Evolutionary conservation across 2,797 vertebrate species (phyloP), one percentile per base, ranked within the genome.

Genomic region (Phataginus tetradactyla): DNA sequence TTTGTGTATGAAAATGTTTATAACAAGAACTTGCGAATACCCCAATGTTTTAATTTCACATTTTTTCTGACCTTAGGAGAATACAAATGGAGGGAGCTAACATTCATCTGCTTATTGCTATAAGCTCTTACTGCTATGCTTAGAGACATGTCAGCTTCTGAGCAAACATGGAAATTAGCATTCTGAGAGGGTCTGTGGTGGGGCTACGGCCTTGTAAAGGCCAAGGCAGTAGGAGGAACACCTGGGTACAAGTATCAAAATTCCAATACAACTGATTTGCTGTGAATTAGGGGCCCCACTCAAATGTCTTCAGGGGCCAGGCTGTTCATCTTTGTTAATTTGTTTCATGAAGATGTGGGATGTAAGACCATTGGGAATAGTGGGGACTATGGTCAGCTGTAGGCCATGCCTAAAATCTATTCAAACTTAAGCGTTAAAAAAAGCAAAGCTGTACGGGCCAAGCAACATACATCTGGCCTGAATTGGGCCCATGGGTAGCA

Each of bases 271-370:
- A 21, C 42, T 80, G 29, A 68, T 49, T 63, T 55, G 12, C 71
- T 81, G 14, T 21, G 21, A 51, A 53, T 91, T 85, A 71, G 66
- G 55, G 81, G n/a, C n/a, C 27, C 39, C 18, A 34, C 18, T 87
- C 77, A 21, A 10, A 42, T 81, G 55, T 63, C 90, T 90, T 92
- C 61, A 80, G 75, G 21, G n/a, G 13, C 17, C 49, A 25, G 55
- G n/a, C 23, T n/a, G 37, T 75, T 75, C 34, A 18, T 96, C 85
- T 78, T 21, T 81, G 71, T 81, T 68, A 8, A 79, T 59, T 92
- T 95, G 51, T 79, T 79, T 93, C 39, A 89, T 61, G 75, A 90
- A 69, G 66, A 84, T 59, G 10, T 94, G 91, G 34, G 34, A 64
- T 45, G 68, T 32, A 63, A 66, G 74, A 59, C 59, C 57, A 0